phyloP scores from a whole-genome alignment of 2,888 invertebrate genomes.

The Camptogramma bilineatum region DNA sequence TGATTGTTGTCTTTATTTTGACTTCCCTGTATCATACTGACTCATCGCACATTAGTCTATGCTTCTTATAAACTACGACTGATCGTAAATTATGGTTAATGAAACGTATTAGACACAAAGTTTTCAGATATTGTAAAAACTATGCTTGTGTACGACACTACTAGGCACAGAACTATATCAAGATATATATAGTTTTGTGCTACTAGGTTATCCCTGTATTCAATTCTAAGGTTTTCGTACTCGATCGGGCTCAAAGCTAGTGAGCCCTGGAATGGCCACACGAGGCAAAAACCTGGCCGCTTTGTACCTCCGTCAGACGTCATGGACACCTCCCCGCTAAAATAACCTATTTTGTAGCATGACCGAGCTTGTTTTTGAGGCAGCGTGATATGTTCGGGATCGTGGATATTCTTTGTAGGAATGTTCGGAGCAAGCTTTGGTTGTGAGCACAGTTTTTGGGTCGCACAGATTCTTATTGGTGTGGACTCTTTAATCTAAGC shows the following conservation, averaged over 20 bases:
- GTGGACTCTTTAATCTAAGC: too few species aligned
- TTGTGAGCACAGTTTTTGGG: background rate
- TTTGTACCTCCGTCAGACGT: slow-evolving; percentile 53
- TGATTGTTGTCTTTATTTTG: too few species aligned
- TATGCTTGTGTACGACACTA: too few species aligned
- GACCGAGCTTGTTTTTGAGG: slow-evolving; percentile 25
- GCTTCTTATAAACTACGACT: too few species aligned
- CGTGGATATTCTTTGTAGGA: background rate
- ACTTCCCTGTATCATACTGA: too few species aligned
- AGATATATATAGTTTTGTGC: too few species aligned
- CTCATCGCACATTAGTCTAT: too few species aligned
- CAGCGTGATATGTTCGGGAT: background rate
- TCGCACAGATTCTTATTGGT: too few species aligned
- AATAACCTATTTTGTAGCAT: slow-evolving; percentile 33
- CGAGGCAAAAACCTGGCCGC: slow-evolving; percentile 34
- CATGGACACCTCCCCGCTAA: slow-evolving; percentile 32
- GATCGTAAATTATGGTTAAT: too few species aligned
- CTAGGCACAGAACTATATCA: too few species aligned
- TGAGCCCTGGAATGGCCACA: slow-evolving; percentile 12
- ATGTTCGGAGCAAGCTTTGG: background rate
- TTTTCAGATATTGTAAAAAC: too few species aligned
- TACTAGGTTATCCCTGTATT: background rate
- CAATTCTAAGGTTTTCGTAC: background rate
- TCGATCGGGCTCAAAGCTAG: slow-evolving; percentile 9
- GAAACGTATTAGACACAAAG: too few species aligned